These are phyloP conservation scores for Psittacula echo DNA, from an alignment of 2,797 vertebrate genomes.

Conservation along the genomic window DNA sequence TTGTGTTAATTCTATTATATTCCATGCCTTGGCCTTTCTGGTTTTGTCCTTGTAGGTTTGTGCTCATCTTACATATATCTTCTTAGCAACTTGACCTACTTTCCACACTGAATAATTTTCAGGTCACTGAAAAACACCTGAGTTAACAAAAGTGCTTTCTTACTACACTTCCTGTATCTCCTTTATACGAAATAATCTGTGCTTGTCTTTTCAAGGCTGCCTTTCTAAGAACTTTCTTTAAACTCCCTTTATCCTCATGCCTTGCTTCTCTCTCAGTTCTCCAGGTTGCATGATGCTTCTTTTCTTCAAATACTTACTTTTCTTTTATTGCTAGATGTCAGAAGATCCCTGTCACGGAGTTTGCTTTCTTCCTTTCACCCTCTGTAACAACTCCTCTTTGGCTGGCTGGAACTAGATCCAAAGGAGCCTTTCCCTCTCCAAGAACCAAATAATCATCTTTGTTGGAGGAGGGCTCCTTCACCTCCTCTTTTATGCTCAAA, in stretches of 20 bases:
- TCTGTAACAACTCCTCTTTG: background rate
- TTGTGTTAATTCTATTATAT: background rate
- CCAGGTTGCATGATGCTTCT: background rate
- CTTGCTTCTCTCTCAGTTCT: background rate
- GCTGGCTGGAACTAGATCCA: background rate
- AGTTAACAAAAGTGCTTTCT: slow-evolving; percentile 5
- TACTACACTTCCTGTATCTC: background rate
- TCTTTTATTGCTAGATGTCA: background rate
- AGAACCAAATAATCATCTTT: background rate
- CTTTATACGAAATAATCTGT: background rate
- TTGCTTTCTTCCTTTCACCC: background rate
- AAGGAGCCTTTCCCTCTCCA: background rate
- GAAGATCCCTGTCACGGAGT: background rate
- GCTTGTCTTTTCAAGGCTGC: background rate
- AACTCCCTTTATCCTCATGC: background rate
- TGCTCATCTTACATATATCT: background rate
- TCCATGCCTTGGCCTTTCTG: background rate
- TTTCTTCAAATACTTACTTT: background rate
- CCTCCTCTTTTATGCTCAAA: background rate
- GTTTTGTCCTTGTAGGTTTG: background rate
- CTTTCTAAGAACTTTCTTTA: background rate
- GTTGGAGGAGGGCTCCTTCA: background rate
- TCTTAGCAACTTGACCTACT: slow-evolving; percentile 27
- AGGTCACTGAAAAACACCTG: slow-evolving; percentile 4
- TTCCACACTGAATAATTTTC: background rate